Percentiles rank a stretch among this genome's conserved stretches.
Conservation (phyloP, 2,113 vertebrate species). For the Sebastes schlegelii region DNA sequence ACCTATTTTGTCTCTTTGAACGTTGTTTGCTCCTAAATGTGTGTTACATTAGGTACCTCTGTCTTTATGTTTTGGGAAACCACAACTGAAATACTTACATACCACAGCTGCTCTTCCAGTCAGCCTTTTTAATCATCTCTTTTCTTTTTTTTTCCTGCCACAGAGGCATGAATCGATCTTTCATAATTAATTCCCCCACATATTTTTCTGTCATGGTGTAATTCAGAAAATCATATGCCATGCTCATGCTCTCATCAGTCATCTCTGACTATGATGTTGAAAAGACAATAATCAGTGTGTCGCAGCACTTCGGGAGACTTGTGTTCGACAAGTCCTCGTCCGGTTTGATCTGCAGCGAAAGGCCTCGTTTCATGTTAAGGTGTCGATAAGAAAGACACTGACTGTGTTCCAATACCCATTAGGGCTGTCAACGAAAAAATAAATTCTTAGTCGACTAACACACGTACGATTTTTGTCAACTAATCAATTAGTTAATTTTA, state of each 20-base stretch:
- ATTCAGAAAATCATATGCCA: constrained; percentile 17
- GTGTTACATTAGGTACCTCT: constrained; percentile 28
- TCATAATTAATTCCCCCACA: constrained; percentile 15
- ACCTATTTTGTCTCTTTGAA: constrained; percentile 23
- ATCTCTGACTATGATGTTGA: constrained; percentile 22
- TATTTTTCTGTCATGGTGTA: constrained; percentile 18
- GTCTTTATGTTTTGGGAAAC: constrained; percentile 19
- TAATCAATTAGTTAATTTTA: too few relatives aligned
- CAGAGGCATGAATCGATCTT: constrained; percentile 28
- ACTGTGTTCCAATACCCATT: too few relatives aligned
- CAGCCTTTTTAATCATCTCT: constrained; percentile 17
- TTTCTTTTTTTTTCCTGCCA: neutral
- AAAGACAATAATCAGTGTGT: constrained; percentile 11
- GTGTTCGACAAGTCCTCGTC: neutral
- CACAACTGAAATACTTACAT: constrained; percentile 17
- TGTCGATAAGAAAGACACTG: neutral
- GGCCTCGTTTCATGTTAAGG: constrained; percentile 4
- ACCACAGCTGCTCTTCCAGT: constrained; percentile 38
- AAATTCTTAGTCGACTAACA: too few relatives aligned
- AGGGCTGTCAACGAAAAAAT: too few relatives aligned
- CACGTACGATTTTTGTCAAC: too few relatives aligned
- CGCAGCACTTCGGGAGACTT: constrained; percentile 1
- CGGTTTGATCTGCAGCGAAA: constrained; percentile 26
- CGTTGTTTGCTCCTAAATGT: constrained; percentile 16
- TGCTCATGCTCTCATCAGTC: constrained; percentile 8